Conservation (phyloP, 1,140 invertebrate species). For the Wasmannia auropunctata region DNA sequence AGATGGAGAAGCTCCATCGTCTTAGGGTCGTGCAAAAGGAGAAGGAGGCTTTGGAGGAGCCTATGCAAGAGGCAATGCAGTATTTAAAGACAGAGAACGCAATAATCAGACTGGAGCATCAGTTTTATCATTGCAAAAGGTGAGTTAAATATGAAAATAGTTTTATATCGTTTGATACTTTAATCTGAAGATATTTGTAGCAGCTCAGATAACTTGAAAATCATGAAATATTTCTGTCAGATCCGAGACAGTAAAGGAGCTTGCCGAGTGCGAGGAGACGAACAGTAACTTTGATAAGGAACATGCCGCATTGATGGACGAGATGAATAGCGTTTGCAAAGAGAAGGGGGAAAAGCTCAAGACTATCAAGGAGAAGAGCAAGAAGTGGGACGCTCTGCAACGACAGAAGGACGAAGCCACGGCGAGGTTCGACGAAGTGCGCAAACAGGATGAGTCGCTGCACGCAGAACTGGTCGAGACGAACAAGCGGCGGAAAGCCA, state of each 20-base stretch:
- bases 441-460: conserved; percentile 87
- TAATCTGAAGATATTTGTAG: conserved; percentile 16
- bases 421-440: conserved; percentile 86
- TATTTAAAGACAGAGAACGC: conserved; percentile 93
- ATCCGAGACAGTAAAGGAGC: conserved; percentile 81
- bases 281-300: conserved; percentile 86
- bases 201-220: conserved; percentile 21
- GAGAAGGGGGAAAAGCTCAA: conserved; percentile 86
- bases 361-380: conserved; percentile 87
- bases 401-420: conserved; percentile 81
- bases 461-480: conserved; percentile 88
- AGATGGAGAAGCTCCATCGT: conserved; percentile 95
- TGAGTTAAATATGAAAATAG: conserved; percentile 77
- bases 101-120: conserved; percentile 85
- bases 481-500: conserved; percentile 89
- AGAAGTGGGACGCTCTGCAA: conserved; percentile 83
- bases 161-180: conserved; percentile 30
- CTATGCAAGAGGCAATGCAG: conserved; percentile 94
- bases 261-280: conserved; percentile 85
- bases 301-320: conserved; percentile 84
- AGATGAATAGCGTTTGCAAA: conserved; percentile 86
- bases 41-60: conserved; percentile 93
- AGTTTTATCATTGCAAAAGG: conserved; percentile 84
- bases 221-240: conserved; percentile 57
- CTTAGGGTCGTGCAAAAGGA: conserved; percentile 96